These are phyloP conservation scores for Serranus cabrilla DNA, from an alignment of 2,797 vertebrate genomes.

Conservation along the genomic window DNA sequence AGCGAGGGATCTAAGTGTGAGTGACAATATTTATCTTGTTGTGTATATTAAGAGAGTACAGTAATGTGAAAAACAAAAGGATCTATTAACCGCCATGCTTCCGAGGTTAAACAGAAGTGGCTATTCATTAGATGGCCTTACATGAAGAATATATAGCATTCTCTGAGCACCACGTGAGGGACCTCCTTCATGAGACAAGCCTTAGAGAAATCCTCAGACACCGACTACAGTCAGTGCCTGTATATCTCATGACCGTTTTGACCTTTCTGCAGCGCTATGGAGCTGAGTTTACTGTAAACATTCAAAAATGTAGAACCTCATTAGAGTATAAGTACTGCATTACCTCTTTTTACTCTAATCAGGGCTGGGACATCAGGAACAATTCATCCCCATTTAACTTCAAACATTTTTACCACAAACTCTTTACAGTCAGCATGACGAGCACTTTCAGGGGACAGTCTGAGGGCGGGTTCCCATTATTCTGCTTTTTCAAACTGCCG, in stretches of 20 bases:
- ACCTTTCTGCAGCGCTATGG: constrained; percentile 42
- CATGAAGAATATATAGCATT: constrained; percentile 6
- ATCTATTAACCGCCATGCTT: constrained; percentile 45
- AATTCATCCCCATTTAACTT: not conserved
- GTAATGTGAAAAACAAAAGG: constrained; percentile 67
- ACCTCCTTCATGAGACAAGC: constrained; percentile 39
- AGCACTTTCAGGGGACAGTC: constrained; percentile 47
- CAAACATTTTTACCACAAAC: constrained; percentile 18
- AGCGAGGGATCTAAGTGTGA: constrained; percentile 71
- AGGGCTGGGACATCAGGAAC: constrained; percentile 20
- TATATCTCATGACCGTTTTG: constrained; percentile 20
- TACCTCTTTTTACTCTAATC: constrained; percentile 52
- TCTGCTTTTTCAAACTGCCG: constrained; percentile 62
- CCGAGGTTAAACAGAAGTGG: constrained; percentile 54
- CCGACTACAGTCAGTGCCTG: constrained; percentile 7
- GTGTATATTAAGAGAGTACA: constrained; percentile 61
- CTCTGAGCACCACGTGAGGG: constrained; percentile 13
- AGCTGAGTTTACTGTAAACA: constrained; percentile 20
- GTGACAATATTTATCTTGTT: constrained; percentile 73
- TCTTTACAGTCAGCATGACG: constrained; percentile 64
- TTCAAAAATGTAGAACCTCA: constrained; percentile 50
- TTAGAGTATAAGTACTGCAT: constrained; percentile 48
- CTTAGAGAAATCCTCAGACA: constrained; percentile 42
- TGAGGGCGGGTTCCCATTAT: constrained; percentile 26
- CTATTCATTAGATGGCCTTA: constrained; percentile 42